These are phyloP conservation scores for Crotalus viridis DNA, from an alignment of 2,113 vertebrate species.

Conservation along the genomic window DNA sequence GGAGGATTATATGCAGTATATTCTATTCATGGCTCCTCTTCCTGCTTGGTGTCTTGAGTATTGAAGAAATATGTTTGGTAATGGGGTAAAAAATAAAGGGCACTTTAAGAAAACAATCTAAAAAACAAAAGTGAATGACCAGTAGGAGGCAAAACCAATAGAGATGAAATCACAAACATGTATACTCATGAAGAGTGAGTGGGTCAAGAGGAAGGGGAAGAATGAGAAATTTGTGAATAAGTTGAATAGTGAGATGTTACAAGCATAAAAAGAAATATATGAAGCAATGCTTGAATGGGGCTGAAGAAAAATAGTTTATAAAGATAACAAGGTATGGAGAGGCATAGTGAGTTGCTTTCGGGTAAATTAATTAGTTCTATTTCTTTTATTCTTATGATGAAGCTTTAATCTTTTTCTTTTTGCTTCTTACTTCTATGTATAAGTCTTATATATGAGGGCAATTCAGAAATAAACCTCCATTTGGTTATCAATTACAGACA, in stretches of 20 bases:
- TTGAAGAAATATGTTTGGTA: background rate
- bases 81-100: background rate
- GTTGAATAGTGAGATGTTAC: background rate
- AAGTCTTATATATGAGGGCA: background rate
- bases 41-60: background rate
- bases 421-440: background rate
- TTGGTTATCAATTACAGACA: no score
- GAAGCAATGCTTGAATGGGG: background rate
- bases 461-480: no score
- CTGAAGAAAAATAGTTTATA: background rate
- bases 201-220: background rate
- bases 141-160: background rate
- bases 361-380: background rate
- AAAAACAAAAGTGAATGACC: background rate
- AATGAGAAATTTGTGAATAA: background rate
- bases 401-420: background rate
- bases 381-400: background rate
- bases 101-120: background rate
- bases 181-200: background rate
- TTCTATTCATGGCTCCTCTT: background rate
- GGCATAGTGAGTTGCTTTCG: background rate
- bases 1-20: background rate
- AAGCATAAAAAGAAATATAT: background rate
- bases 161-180: background rate
- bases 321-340: background rate